Evolutionary conservation across 2,797 vertebrate species (phyloP), one percentile per base, ranked within the genome.

Genomic region (Chrysocyon brachyurus): DNA sequence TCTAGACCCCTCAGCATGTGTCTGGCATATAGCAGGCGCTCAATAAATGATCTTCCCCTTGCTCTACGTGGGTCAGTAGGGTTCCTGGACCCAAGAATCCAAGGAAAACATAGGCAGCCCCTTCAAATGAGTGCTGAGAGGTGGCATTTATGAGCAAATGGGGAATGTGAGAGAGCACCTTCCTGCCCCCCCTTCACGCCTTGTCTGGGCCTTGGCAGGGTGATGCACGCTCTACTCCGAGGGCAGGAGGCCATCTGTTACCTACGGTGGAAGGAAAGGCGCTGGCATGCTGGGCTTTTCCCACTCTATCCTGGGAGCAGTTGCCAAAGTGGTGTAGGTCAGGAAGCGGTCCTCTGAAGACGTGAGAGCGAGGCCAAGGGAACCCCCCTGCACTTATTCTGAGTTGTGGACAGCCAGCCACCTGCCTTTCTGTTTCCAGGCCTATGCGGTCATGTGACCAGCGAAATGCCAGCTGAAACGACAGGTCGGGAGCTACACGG

Each of bases 171-270:
- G 56, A 59, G n/a, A 61, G 66, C 52, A 28, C 9, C 63, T 90
- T 49, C 22, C 46, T 10, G 8, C 31, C 73, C 28, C 7, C 7
- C 61, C 46, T 72, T 77, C 12, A 5, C 5, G 5, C 12, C 33
- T 28, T 24, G 66, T 59, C 36, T 40, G 33, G 61, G 82, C 5
- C n/a, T 46, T 10, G 16, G 36, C 17, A 31, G 21, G 1, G 0
- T 0, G 6, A 15, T 2, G 10, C 7, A 24, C 2, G 52, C 31
- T n/a, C 15, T 24, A 12, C 12, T 21, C 56, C 0, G 26, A 64
- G 56, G 82, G 22, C 2, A 1, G 36, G 68, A 73, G 49, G 49
- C 19, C 0, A 9, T 36, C 10, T 59, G 72, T 16, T 64, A 11
- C 8, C 31, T 6, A 0, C 0, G 19, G 64, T 0, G 12, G 70